Evolutionary conservation across 2,888 invertebrate genomes (phyloP).

Genomic region (Capitulum mitella): DNA sequence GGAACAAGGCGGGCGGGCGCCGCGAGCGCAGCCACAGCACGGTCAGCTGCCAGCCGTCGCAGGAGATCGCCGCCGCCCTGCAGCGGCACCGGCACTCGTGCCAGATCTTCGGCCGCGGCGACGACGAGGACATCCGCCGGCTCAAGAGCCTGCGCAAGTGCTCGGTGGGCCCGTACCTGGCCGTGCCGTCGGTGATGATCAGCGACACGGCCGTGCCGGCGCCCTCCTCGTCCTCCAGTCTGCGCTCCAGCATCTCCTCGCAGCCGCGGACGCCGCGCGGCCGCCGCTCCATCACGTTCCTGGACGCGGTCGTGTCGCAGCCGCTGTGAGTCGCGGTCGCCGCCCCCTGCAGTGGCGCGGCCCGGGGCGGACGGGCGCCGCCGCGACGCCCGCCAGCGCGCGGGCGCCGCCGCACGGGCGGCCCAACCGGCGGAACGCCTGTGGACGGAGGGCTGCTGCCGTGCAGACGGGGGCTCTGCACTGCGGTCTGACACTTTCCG

Average conservation of each 20-base stretch:
- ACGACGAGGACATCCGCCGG: conserved; percentile 7
- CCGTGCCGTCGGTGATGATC: conserved; percentile 13
- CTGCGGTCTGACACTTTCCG: too few relatives aligned
- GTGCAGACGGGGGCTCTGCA: too few relatives aligned
- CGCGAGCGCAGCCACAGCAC: conserved; percentile 16
- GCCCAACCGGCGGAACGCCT: too few relatives aligned
- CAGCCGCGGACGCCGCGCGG: conserved; percentile 6
- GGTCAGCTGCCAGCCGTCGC: conserved; percentile 13
- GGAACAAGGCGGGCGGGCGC: not conserved
- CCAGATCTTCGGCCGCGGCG: conserved; percentile 7
- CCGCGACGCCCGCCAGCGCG: too few relatives aligned
- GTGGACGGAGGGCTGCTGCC: too few relatives aligned
- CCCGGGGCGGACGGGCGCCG: too few relatives aligned
- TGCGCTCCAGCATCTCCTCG: conserved; percentile 12
- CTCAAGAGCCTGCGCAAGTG: conserved; percentile 8
- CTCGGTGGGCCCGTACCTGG: conserved; percentile 8
- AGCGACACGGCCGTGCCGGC: not conserved
- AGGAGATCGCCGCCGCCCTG: conserved; percentile 8
- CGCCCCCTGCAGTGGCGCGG: too few relatives aligned
- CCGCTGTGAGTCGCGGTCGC: not conserved
- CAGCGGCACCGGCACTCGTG: not conserved
- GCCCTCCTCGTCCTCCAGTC: not conserved
- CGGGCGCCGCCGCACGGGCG: too few relatives aligned
- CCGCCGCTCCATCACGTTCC: not conserved
- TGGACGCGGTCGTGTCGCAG: not conserved